phyloP scores from a whole-genome alignment of 2,888 invertebrate species.

The Himalopsyche japonica region DNA sequence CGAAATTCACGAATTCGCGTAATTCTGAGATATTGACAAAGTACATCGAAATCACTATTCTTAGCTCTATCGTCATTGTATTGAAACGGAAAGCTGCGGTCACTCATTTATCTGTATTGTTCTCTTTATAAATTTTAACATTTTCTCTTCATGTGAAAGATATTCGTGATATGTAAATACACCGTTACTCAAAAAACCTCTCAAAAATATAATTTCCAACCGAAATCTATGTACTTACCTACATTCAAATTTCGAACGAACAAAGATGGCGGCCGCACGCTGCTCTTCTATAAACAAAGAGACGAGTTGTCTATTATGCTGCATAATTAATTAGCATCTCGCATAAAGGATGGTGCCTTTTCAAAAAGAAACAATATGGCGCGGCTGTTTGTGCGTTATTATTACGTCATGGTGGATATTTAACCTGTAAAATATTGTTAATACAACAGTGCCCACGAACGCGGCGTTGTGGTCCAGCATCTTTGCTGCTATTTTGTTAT shows the following conservation, averaged over 20 bases:
- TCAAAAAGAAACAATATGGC: conserved; percentile 33
- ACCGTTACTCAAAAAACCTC: not conserved
- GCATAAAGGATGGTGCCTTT: conserved; percentile 35
- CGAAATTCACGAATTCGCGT: too few species aligned
- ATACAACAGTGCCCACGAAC: not conserved
- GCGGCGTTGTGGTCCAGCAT: not conserved
- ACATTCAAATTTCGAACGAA: conserved; percentile 2
- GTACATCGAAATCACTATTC: too few species aligned
- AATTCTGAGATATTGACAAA: too few species aligned
- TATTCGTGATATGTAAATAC: not conserved
- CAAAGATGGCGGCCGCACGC: not conserved
- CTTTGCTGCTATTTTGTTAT: too few species aligned
- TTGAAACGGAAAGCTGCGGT: too few species aligned
- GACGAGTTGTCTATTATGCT: conserved; percentile 29
- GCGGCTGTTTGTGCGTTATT: conserved; percentile 21
- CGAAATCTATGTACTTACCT: not conserved
- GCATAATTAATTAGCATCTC: conserved; percentile 35
- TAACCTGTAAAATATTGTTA: not conserved
- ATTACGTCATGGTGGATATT: conserved; percentile 22
- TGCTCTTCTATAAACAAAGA: conserved; percentile 26
- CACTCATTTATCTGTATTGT: too few species aligned
- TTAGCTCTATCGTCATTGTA: too few species aligned
- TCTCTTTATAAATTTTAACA: too few species aligned
- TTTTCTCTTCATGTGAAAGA: too few species aligned
- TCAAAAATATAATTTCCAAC: not conserved